A percentile compares a stretch with the other conserved stretches of the same genome.
phyloP scores from a whole-genome alignment of 2,888 invertebrate species.

The Meandrusa payeni region DNA sequence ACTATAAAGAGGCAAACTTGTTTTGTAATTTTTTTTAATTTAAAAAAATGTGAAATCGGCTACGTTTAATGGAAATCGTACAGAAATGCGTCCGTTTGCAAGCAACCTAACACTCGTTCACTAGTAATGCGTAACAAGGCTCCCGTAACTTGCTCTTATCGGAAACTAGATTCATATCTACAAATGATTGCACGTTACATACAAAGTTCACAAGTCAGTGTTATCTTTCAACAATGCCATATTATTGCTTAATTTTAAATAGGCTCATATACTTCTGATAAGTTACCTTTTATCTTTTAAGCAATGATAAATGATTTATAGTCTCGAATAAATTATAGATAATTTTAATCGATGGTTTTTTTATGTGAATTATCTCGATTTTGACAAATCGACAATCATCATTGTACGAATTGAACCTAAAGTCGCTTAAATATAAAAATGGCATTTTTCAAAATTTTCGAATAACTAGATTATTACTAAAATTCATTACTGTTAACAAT shows the following conservation, averaged over 20 bases:
- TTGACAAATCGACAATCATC: no score
- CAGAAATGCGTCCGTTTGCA: slow-evolving; percentile 40
- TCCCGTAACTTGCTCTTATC: slow-evolving; percentile 5
- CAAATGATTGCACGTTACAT: slow-evolving; percentile 3
- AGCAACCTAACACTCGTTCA: slow-evolving; percentile 45
- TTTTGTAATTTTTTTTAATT: slow-evolving; percentile 1
- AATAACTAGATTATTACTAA: no score
- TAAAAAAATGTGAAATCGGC: slow-evolving; percentile 23
- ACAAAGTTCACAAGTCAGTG: slow-evolving; percentile 5
- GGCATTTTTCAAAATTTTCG: no score
- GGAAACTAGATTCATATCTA: background rate
- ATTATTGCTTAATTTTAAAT: slow-evolving; percentile 1
- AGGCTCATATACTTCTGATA: background rate
- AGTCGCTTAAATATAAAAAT: no score
- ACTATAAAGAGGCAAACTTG: no score
- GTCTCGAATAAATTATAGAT: slow-evolving; percentile 6
- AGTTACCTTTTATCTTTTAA: no score
- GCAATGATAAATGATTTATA: slow-evolving; percentile 1
- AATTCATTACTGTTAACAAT: no score
- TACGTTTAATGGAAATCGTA: slow-evolving; percentile 27
- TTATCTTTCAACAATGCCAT: background rate
- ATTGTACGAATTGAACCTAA: no score
- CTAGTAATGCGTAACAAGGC: slow-evolving; percentile 44
- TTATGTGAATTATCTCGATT: no score
- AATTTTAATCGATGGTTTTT: no score